phyloP scores from a whole-genome alignment of 2,888 invertebrate genomes.

The Hypena proboscidalis region DNA sequence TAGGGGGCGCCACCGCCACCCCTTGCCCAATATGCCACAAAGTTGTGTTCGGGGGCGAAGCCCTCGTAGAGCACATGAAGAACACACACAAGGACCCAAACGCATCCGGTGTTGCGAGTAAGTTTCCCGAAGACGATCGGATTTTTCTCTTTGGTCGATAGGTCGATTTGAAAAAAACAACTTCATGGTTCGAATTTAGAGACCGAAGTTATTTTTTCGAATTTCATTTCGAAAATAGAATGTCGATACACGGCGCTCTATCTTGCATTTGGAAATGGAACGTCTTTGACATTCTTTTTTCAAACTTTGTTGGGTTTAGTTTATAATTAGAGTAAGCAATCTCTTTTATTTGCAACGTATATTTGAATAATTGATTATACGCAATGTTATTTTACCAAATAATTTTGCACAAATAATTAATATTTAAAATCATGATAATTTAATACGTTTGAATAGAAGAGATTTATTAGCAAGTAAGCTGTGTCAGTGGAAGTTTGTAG shows the following conservation, averaged over 20 bases:
- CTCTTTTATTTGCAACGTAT: conserved; percentile 45
- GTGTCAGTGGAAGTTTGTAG: conserved; percentile 78
- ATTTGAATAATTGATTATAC: conserved; percentile 22
- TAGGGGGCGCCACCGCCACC: conserved; percentile 95
- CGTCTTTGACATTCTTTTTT: conserved; percentile 42
- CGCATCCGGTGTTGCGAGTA: conserved; percentile 95
- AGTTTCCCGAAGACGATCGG: conserved; percentile 80
- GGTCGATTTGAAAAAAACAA: conserved; percentile 40
- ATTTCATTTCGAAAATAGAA: conserved; percentile 42
- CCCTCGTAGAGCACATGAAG: conserved; percentile 98
- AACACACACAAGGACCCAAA: conserved; percentile 97
- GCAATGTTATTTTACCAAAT: conserved; percentile 15
- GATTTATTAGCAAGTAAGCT: conserved; percentile 74
- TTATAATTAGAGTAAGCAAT: conserved; percentile 33
- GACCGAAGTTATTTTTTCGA: conserved; percentile 35
- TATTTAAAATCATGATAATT: conserved; percentile 21
- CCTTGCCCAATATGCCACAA: conserved; percentile 98
- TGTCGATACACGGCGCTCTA: conserved; percentile 26
- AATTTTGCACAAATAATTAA: conserved; percentile 20
- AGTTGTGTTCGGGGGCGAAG: conserved; percentile 96
- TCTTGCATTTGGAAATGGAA: conserved; percentile 32
- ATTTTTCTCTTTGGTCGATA: conserved; percentile 36
- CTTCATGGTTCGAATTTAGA: conserved; percentile 12
- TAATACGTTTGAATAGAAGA: conserved; percentile 54
- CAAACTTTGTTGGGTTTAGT: conserved; percentile 39